Conservation (phyloP, 2,888 invertebrate species). For the Lysandra bellargus region DNA sequence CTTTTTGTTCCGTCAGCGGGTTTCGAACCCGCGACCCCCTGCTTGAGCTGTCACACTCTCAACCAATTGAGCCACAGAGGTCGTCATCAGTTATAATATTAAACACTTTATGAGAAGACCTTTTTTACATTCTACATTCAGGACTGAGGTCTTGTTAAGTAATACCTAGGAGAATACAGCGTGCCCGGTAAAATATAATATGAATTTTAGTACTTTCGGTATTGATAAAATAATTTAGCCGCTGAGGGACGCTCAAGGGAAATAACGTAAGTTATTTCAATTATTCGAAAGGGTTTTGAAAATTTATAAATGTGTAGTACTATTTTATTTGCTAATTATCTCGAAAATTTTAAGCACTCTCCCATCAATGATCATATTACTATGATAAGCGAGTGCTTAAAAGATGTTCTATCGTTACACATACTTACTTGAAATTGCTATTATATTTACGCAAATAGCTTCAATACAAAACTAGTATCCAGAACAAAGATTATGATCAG, state of each 20-base stretch:
- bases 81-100: no score
- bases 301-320: neutral
- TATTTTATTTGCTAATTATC: neutral
- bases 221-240: conserved; percentile 5
- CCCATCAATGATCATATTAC: no score
- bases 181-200: neutral
- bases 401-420: neutral
- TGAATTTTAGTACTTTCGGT: neutral
- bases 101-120: neutral
- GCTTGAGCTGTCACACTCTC: no score
- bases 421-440: neutral
- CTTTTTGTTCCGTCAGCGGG: no score
- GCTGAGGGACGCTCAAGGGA: neutral
- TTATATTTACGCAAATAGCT: neutral
- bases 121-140: neutral
- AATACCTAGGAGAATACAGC: conserved; percentile 7
- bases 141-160: neutral
- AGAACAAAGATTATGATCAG: neutral
- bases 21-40: no score
- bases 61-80: no score
- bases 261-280: conserved; percentile 4
- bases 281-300: neutral
- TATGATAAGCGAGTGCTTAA: no score
- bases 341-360: no score
- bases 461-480: neutral